These are phyloP conservation scores for Siniperca knerii DNA, from an alignment of 2,113 vertebrate genomes.

Conservation along the genomic window DNA sequence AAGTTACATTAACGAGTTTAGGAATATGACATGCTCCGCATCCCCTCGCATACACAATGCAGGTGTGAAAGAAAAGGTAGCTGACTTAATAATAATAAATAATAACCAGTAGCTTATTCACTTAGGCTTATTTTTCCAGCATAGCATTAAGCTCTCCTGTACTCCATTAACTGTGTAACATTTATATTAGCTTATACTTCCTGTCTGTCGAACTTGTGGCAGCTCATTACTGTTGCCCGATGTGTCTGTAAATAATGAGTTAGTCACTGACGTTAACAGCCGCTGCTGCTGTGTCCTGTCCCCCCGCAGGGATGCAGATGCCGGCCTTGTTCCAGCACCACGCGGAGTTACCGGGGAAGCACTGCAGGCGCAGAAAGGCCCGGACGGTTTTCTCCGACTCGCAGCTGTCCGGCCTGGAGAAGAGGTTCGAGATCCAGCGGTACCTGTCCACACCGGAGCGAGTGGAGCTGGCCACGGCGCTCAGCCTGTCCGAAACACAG, in stretches of 20 bases:
- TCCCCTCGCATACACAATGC: not conserved
- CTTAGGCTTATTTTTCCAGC: no score
- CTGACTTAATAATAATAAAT: no score
- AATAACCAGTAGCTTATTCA: no score
- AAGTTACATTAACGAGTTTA: no score
- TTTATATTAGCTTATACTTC: not conserved
- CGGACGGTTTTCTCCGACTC: conserved; percentile 98
- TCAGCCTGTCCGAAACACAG: conserved; percentile 99
- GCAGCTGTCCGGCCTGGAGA: conserved; percentile 96
- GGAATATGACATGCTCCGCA: no score
- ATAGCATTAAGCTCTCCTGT: not conserved
- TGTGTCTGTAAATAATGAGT: not conserved
- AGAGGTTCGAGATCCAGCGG: conserved; percentile 96
- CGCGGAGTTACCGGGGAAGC: conserved; percentile 93
- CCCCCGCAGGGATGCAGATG: conserved; percentile 90
- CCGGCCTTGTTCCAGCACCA: conserved; percentile 94
- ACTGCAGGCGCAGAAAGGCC: conserved; percentile 96
- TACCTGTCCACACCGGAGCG: conserved; percentile 97
- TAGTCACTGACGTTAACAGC: not conserved
- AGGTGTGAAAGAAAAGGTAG: not conserved
- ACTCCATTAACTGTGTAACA: not conserved
- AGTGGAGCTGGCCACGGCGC: conserved; percentile 95
- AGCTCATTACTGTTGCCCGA: not conserved
- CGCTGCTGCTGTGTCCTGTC: not conserved
- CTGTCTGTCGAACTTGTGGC: not conserved